Evolutionary conservation across 2,113 vertebrate genomes (phyloP).

Genomic region (Calyptomena viridis): DNA sequence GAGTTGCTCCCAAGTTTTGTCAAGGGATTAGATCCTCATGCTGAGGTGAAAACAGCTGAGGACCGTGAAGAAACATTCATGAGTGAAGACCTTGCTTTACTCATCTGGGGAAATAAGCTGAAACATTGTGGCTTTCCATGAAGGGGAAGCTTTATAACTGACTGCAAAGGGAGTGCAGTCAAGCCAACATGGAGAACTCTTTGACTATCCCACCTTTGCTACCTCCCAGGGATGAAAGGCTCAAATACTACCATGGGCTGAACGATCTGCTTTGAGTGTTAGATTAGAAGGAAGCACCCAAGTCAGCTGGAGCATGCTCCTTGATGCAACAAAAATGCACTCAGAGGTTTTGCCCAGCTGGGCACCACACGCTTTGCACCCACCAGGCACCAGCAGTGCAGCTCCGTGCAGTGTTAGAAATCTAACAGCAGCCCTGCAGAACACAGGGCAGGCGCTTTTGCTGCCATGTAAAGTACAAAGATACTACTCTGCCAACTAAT

Average conservation of each 20-base stretch:
- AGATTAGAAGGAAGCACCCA: background rate
- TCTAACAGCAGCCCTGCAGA: background rate
- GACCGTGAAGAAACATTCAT: background rate
- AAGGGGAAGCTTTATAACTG: background rate
- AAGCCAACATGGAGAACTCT: background rate
- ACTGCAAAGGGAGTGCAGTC: background rate
- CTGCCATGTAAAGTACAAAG: background rate
- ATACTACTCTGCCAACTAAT: background rate
- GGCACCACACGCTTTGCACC: background rate
- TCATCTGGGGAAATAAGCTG: rapidly evolving
- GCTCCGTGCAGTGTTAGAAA: background rate
- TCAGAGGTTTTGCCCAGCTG: background rate
- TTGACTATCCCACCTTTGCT: background rate
- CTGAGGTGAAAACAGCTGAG: background rate
- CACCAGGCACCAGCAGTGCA: background rate
- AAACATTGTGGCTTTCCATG: background rate
- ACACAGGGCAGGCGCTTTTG: background rate
- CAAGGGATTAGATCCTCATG: background rate
- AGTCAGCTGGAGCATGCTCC: background rate
- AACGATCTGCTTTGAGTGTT: background rate
- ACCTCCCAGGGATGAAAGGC: background rate
- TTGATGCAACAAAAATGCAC: background rate
- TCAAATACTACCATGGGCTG: background rate
- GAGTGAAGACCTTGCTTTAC: background rate
- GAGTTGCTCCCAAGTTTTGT: background rate